Percentiles rank a stretch among this genome's conserved stretches.
These are phyloP conservation scores for Drosophila sturtevanti DNA, from an alignment of 1,140 invertebrate species.

Conservation along the genomic window DNA sequence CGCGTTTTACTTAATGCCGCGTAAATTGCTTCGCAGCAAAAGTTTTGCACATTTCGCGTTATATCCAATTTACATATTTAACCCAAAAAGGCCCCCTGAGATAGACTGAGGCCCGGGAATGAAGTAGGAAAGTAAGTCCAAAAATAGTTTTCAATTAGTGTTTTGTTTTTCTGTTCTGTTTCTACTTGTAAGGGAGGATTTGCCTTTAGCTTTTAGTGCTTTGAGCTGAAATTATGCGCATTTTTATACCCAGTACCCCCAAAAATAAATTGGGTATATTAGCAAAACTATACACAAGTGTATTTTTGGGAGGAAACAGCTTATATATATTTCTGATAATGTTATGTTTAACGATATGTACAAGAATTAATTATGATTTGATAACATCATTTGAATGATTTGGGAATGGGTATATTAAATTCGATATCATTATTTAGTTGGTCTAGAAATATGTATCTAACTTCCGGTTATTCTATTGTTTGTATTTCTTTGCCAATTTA, in stretches of 20 bases:
- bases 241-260: constrained; percentile 57
- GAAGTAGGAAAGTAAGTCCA: constrained; percentile 37
- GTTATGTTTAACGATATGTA: no score
- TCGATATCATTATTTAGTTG: constrained; percentile 10
- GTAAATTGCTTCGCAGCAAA: constrained; percentile 78
- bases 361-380: no score
- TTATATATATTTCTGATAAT: no score
- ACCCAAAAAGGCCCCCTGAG: constrained; percentile 52
- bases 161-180: constrained; percentile 30
- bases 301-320: no score
- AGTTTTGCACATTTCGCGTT: constrained; percentile 78
- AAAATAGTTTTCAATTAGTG: constrained; percentile 80
- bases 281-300: not conserved
- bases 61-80: constrained; percentile 76
- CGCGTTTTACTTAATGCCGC: constrained; percentile 77
- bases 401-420: not conserved
- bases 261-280: constrained; percentile 63
- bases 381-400: constrained; percentile 1
- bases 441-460: not conserved
- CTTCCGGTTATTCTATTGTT: constrained; percentile 1
- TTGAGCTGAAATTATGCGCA: constrained; percentile 70
- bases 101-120: constrained; percentile 3
- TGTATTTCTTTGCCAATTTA: constrained; percentile 7
- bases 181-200: constrained; percentile 15
- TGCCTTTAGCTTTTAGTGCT: constrained; percentile 35